Evolutionary conservation across 2,888 invertebrate species (phyloP).

Genomic region (Agrilus mali): DNA sequence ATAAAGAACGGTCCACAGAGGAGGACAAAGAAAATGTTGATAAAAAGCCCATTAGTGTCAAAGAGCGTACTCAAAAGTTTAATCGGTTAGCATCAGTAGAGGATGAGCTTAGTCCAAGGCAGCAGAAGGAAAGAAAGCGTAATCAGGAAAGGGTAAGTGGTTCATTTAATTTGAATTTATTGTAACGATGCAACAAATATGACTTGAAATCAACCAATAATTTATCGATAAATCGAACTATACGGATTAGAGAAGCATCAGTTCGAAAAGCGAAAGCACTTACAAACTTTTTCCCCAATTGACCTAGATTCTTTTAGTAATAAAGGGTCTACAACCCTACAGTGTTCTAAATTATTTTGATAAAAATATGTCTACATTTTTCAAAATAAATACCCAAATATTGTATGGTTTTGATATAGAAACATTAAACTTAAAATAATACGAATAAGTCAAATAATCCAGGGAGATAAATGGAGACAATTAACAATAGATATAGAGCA

Average conservation of each 20-base stretch:
- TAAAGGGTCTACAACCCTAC: too few relatives aligned
- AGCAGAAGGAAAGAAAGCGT: constrained; percentile 33
- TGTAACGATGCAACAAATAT: not conserved
- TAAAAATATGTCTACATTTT: too few relatives aligned
- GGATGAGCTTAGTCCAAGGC: constrained; percentile 43
- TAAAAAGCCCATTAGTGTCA: constrained; percentile 70
- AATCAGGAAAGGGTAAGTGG: constrained; percentile 32
- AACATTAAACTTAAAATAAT: too few relatives aligned
- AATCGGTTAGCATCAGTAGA: constrained; percentile 83
- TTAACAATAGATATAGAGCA: too few relatives aligned
- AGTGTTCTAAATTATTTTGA: too few relatives aligned
- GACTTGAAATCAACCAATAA: too few relatives aligned
- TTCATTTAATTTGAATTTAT: not conserved
- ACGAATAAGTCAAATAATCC: too few relatives aligned
- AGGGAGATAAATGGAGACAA: too few relatives aligned
- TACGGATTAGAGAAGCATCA: not conserved
- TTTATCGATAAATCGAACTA: not conserved
- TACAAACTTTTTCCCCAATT: not conserved
- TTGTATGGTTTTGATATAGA: too few relatives aligned
- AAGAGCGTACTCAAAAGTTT: constrained; percentile 85
- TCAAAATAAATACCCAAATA: too few relatives aligned
- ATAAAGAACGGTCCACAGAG: not conserved
- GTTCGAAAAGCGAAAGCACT: too few relatives aligned
- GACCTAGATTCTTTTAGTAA: too few relatives aligned
- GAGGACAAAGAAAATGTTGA: constrained; percentile 27